Base-by-base conservation (phyloP, 2,113 vertebrate species). In the Oryzias melastigma region DNA sequence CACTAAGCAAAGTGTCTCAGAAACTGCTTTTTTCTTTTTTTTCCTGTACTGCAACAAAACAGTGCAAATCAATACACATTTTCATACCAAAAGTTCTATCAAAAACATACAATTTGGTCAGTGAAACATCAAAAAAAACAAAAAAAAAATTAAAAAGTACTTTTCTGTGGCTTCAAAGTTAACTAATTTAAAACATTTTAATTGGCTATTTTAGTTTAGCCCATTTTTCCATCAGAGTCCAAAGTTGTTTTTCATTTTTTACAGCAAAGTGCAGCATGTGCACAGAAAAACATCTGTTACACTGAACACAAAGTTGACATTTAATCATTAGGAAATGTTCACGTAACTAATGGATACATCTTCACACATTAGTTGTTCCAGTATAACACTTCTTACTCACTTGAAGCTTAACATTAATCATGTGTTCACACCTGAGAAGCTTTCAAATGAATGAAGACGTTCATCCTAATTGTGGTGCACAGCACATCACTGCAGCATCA, bases 1-100 rank as follows among this genome's bases (percentile, higher is more conserved):
- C 55, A 51, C 18, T 57, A 45, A 69, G 24, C 40, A 22, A 61
- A 47, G 29, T 20, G 45, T 13, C 50, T 69, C 24, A 44, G n/a
- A 69, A 56, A 20, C 40, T 35, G 18, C 40, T 25, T 5, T 40
- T 40, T 55, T 52, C 16, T 8, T 25, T 5, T 40, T 40, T 55
- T 52, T 16, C 59, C 20, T 40, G 25, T 62, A 22, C 44, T 52
- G 24, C 41, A 54, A 57, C 45, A 43, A 51, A 51, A 48, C 53
- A 54, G 14, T n/a, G 1, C 17, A 48, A 65, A 61, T 52, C 45
- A 51, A 18, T 40, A 15, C 67, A 49, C 45, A 17, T 47, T 48
- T 47, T 14, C 24, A n/a, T 5, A 47, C 20, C 29, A 7, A 51
- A 49, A 58, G 27, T 3, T 10, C 2, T 67, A 6, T 19, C 4